Evolutionary conservation across 2,113 vertebrate species (phyloP).

Genomic region (Xenotilapia caudafasciata): DNA sequence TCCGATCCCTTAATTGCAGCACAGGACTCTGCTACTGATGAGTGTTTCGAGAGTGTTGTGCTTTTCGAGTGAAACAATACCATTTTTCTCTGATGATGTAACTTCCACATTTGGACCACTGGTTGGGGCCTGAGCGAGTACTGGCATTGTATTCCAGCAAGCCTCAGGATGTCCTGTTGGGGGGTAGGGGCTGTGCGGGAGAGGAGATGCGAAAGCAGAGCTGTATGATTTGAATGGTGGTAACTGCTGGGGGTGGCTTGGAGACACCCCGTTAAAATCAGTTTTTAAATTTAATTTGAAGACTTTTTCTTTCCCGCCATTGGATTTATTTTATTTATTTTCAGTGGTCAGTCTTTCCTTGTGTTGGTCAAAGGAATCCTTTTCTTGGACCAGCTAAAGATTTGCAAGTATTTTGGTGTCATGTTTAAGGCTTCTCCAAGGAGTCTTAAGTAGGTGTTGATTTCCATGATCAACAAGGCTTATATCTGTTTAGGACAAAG

Average conservation of each 20-base stretch:
- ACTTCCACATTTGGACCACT: slow-evolving; percentile 78
- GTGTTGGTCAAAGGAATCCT: neutral
- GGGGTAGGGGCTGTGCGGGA: slow-evolving; percentile 71
- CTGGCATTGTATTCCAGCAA: slow-evolving; percentile 89
- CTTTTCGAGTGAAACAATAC: slow-evolving; percentile 71
- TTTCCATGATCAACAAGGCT: neutral
- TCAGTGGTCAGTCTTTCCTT: neutral
- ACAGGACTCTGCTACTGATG: slow-evolving; percentile 7
- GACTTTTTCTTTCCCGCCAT: neutral
- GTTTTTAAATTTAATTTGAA: neutral
- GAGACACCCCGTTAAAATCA: neutral
- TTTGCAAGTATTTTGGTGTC: neutral
- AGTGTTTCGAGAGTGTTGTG: slow-evolving; percentile 32
- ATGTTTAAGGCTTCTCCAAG: neutral
- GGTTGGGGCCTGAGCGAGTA: slow-evolving; percentile 69
- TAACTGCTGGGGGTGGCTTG: neutral
- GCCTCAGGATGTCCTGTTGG: slow-evolving; percentile 96
- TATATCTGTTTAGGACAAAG: neutral
- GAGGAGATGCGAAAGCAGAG: slow-evolving; percentile 22
- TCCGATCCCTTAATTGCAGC: neutral
- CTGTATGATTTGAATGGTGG: slow-evolving; percentile 19
- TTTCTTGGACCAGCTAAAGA: neutral
- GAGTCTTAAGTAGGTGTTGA: neutral
- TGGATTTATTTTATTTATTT: neutral
- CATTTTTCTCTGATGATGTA: slow-evolving; percentile 75